phyloP scores from a whole-genome alignment of 2,888 invertebrate species.

The Torymus tubicola region DNA sequence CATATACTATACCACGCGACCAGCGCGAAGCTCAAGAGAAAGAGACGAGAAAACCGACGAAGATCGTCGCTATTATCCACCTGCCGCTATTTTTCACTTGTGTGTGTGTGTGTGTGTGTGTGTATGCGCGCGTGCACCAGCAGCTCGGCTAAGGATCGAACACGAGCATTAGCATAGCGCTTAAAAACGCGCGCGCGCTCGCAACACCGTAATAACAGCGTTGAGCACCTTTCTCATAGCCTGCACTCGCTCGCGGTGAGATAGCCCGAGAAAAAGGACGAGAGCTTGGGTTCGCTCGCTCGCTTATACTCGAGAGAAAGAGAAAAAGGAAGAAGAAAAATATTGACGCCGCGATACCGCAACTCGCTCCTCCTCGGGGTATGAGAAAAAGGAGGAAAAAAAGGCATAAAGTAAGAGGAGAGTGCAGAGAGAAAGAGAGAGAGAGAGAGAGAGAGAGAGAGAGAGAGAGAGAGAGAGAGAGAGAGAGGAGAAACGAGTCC shows the following conservation, averaged over 20 bases:
- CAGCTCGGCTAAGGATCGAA: slow-evolving; percentile 15
- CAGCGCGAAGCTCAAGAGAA: not conserved
- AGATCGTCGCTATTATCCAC: slow-evolving; percentile 44
- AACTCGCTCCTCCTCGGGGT: slow-evolving; percentile 24
- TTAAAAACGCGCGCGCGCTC: slow-evolving; percentile 37
- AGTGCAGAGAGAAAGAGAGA: slow-evolving; percentile 42
- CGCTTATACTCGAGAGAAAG: slow-evolving; percentile 1
- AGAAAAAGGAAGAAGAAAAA: slow-evolving; percentile 57
- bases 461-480: slow-evolving; percentile 51
- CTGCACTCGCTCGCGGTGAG: not conserved
- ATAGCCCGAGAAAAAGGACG: slow-evolving; percentile 50
- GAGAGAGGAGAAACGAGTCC: slow-evolving; percentile 55
- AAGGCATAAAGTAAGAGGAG: slow-evolving; percentile 31
- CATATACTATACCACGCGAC: too few species aligned
- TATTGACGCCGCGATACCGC: slow-evolving; percentile 38
- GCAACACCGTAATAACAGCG: slow-evolving; percentile 38
- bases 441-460: slow-evolving; percentile 50
- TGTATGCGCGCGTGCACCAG: not conserved
- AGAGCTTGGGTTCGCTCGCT: slow-evolving; percentile 2
- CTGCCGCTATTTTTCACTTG: slow-evolving; percentile 48
- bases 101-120: too few species aligned
- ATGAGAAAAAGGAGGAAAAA: slow-evolving; percentile 4
- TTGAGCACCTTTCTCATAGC: slow-evolving; percentile 45
- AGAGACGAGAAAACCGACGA: slow-evolving; percentile 30
- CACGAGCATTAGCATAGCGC: slow-evolving; percentile 38